Base-by-base conservation (phyloP, 1,140 invertebrate genomes). In the Drosophila arawakana region DNA sequence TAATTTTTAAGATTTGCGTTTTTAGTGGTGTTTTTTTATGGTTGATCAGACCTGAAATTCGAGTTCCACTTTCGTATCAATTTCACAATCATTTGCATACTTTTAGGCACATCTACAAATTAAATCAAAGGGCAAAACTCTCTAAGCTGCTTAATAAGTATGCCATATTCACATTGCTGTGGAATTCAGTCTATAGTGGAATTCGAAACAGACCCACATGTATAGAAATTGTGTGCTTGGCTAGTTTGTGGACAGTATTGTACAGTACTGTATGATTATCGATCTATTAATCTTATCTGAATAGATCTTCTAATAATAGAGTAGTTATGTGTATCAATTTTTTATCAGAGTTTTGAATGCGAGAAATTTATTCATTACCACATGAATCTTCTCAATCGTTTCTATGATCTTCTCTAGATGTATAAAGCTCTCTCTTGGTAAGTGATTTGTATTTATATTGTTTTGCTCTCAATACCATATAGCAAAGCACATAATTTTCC, bases 1-100 rank as follows among this genome's bases (percentile, higher is more conserved):
- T 89, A 88, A 88, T 88, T 88, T 88, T 88, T 88, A 88, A 88
- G 83, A 88, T 88, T 88, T 79, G 79, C 62, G 50, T 49, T 78
- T 41, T 18, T 50, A 46, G 50, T 25, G 47, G 39, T 74, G 50
- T 83, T 73, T 73, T 52, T 18, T 44, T 82, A 58, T 68, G n/a
- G 25, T 6, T 30, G 25, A 35, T 54, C 25, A 52, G 50, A 54
- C 8, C 50, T 37, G 30, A 9, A 47, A 73, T 78, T 68, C 21
- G 30, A 66, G 47, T 60, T 69, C 49, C 50, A 58, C 49, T 77
- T 81, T 81, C 35, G 43, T 65, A 59, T 41, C 8, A 15, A 57
- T 54, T 60, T 43, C 25, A 9, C 50, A 54, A 54, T 54, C 7
- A 9, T 7, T 13, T 15, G 50, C 50, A 54, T 54, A 37, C 50